Evolutionary conservation across 2,888 invertebrate species (phyloP), one percentile per base, ranked within the genome.

Genomic region (Nomada ferruginata): DNA sequence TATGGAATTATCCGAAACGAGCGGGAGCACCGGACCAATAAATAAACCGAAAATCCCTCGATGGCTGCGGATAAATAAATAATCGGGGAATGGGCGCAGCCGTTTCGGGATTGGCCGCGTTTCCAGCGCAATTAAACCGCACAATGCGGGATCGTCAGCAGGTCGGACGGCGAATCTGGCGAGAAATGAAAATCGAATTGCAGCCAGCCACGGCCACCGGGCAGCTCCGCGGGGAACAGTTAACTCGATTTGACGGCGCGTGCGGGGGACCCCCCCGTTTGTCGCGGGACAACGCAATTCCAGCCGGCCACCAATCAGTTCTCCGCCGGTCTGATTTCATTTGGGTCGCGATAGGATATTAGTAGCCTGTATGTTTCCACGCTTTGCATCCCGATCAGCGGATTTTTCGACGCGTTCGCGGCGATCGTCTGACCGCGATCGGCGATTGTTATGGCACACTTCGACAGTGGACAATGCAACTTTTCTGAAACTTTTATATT

Each of bases 401-500:
- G 36, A 36, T 36, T 7, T 36, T 36, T 36, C 7, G 5, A 36
- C 36, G 36, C 36, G 36, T 7, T 7, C 36, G 36, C 36, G 36
- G 36, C 7, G 36, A 7, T 36, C 1, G 1, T 7, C 5, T 7
- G 29, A 7, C 29, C 7, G 29, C 20, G 0, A 7, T 7, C 7
- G 29, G 29, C 0, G 7, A 29, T 29, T 7, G 29, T 29, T 7
- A 7, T 7, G 29, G 7, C 29, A 29, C 29, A 36, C 36, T 7
- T 7, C 36, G 36, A 36, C 36, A 36, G 36, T 7, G n/a, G 20
- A n/a, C n/a, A 53, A 0, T 20, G 53, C 9, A 20, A 20, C 53
- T 9, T 20, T 3, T 53, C 18, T 53, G 53, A 53, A 20, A 20
- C 20, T 20, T n/a, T 53, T 53, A 53, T 9, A 15, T 94, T 93